Base-by-base conservation (phyloP, 1,140 invertebrate species). In the Plutomurus gul region DNA sequence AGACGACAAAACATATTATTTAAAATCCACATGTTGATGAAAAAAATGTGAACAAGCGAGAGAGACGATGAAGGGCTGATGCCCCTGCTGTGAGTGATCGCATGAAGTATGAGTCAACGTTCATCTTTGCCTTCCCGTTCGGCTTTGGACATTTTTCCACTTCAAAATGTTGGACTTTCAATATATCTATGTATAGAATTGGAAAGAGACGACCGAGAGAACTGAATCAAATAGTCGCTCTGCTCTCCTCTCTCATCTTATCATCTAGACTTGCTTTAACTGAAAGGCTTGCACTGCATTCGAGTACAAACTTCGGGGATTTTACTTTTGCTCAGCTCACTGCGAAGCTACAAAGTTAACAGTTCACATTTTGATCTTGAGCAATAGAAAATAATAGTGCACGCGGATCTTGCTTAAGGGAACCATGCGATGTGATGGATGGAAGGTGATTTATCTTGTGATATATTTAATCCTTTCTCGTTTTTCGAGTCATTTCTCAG, bases 401-500 rank as follows among this genome's bases (percentile, higher is more conserved):
- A 65, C 4, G 56, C 56, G 72, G 77, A 74, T 79, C 39, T 46
- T 27, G n/a, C 25, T 75, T 46, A 70, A 25, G 39, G 78, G 73
- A 79, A 75, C 73, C 72, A 75, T 75, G 73, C 51, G 78, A 79
- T 43, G 72, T 82, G 81, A 82, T 82, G 65, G 81, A 82, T 82
- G 36, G 78, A 39, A 25, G 30, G 70, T 77, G 78, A 82, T 82
- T 82, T 80, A 80, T 82, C 81, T 80, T 79, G 30, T 75, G 65
- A 75, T 82, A 77, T 79, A 79, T 82, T 82, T 82, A 82, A 82
- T 82, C 81, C 81, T 82, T 82, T 82, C 77, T 82, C 77, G 65
- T 82, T 77, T 82, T 82, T 82, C 74, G 47, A 60, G 39, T 73
- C 81, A 82, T 82, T 82, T 82, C 75, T 82, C 81, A 80, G 49